A percentile compares a stretch with the other conserved stretches of the same genome.
These are phyloP conservation scores for Lasioglossum leucozonium DNA, from an alignment of 2,888 invertebrate genomes.

Conservation along the genomic window DNA sequence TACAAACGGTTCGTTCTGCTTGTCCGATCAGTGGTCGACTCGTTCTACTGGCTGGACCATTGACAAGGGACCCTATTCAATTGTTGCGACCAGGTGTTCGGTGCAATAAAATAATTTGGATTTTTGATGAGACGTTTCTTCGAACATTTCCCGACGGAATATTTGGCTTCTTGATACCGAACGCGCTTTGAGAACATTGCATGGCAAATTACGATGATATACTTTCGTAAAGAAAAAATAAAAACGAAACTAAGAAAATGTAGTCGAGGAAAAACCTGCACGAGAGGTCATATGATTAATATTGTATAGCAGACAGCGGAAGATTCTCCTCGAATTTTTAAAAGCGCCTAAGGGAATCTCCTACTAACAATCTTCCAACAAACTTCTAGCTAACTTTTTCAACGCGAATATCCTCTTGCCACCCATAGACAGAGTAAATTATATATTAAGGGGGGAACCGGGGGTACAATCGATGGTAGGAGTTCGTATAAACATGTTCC, in stretches of 20 bases:
- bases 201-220: background rate
- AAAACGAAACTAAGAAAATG: background rate
- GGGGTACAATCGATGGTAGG: background rate
- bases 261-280: background rate
- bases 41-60: background rate
- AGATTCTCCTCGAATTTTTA: conserved; percentile 5
- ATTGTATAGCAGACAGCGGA: background rate
- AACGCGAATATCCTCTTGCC: conserved; percentile 7
- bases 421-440: background rate
- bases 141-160: no score
- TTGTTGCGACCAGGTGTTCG: no score
- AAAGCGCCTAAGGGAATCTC: conserved; percentile 11
- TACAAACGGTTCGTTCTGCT: background rate
- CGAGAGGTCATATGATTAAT: background rate
- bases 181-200: background rate
- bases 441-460: background rate
- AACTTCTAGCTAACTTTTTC: conserved; percentile 24
- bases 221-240: background rate
- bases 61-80: background rate
- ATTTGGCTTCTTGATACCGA: no score
- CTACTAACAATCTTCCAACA: conserved; percentile 2
- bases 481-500: background rate
- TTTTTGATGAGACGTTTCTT: no score
- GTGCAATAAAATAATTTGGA: no score
- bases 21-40: background rate